Conservation (phyloP, 2,888 invertebrate genomes). For the Fragum fragum region DNA sequence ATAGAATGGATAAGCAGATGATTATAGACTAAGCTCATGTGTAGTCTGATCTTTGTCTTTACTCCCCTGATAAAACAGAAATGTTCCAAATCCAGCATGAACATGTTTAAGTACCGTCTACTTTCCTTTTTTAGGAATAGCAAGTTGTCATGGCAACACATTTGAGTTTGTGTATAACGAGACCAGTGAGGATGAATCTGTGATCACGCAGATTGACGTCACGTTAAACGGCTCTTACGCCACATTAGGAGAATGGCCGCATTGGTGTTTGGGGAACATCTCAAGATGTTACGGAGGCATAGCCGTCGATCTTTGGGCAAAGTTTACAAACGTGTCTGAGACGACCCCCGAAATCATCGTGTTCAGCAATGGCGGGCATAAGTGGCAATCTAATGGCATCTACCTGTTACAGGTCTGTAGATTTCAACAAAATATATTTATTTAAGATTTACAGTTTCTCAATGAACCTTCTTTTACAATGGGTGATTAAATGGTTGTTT, state of each 20-base stretch:
- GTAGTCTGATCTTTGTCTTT: no score
- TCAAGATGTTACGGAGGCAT: constrained; percentile 78
- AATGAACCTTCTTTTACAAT: no score
- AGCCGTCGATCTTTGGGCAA: constrained; percentile 76
- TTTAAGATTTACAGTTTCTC: no score
- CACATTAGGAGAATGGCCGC: constrained; percentile 78
- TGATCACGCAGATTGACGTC: constrained; percentile 18
- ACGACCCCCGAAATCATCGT: constrained; percentile 68
- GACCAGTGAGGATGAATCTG: constrained; percentile 32
- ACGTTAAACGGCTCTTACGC: constrained; percentile 70
- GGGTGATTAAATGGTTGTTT: no score
- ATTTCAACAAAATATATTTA: no score
- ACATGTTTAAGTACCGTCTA: no score
- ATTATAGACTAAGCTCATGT: no score
- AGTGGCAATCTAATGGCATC: constrained; percentile 79
- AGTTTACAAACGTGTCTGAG: constrained; percentile 64
- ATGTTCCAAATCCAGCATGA: no score
- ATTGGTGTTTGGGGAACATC: constrained; percentile 85
- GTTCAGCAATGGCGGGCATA: constrained; percentile 82
- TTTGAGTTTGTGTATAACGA: constrained; percentile 72
- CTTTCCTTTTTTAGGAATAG: no score
- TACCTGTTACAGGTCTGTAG: constrained; percentile 72
- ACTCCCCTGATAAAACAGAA: no score
- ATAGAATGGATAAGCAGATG: no score
- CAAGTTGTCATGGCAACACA: constrained; percentile 13